Evolutionary conservation across 2,113 vertebrate species (phyloP).

Genomic region (Mormyrus iriodes): DNA sequence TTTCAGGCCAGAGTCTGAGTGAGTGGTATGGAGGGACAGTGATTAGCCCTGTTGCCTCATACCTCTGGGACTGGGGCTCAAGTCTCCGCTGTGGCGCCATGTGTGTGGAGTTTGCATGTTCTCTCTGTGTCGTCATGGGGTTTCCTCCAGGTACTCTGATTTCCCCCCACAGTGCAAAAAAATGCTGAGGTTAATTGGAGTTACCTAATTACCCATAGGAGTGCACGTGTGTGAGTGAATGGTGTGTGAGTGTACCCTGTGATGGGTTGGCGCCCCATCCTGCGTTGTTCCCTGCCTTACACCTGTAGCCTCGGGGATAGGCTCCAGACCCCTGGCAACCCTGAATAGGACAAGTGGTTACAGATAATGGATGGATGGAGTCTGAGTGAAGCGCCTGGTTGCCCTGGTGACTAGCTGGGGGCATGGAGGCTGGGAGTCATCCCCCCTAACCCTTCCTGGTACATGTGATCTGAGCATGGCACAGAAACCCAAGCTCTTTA

Average conservation of each 20-base stretch:
- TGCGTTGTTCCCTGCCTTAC: not conserved
- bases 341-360: not conserved
- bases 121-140: no score
- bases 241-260: not conserved
- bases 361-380: not conserved
- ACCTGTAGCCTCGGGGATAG: not conserved
- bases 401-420: not conserved
- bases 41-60: no score
- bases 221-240: not conserved
- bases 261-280: not conserved
- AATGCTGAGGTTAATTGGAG: no score
- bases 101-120: not conserved
- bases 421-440: not conserved
- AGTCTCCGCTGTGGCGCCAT: no score
- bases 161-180: no score
- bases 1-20: not conserved
- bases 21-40: not conserved
- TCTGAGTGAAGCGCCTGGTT: not conserved
- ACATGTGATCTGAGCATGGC: not conserved
- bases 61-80: no score
- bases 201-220: no score
- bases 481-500: not conserved
- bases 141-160: not conserved
- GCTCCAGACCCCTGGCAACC: not conserved
- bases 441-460: not conserved